A percentile compares a stretch with the other conserved stretches of the same genome.
Conservation (phyloP, 1,140 invertebrate species). For the Macrostomum lignano region DNA sequence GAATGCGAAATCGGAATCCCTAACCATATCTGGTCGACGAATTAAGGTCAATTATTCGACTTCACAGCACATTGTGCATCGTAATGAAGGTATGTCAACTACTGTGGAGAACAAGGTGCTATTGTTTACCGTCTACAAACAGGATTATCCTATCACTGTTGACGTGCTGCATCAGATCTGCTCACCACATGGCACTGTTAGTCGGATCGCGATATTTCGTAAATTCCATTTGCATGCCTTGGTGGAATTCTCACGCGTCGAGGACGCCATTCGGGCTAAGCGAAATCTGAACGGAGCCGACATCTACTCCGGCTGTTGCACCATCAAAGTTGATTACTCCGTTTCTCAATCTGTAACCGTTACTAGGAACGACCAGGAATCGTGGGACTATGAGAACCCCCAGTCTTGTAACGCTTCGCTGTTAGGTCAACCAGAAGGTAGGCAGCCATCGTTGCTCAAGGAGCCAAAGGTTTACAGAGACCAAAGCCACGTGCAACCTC, state of each 20-base stretch:
- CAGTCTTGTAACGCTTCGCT: not conserved
- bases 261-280: slow-evolving; percentile 68
- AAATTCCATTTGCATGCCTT: slow-evolving; percentile 64
- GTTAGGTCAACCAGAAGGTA: not conserved
- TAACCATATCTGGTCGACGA: no score
- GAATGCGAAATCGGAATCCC: no score
- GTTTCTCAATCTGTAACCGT: slow-evolving; percentile 40
- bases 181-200: slow-evolving; percentile 56
- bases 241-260: slow-evolving; percentile 88
- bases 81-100: slow-evolving; percentile 23
- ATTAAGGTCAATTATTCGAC: no score
- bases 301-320: slow-evolving; percentile 95
- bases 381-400: slow-evolving; percentile 66
- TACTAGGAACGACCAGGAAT: slow-evolving; percentile 81
- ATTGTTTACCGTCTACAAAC: slow-evolving; percentile 75
- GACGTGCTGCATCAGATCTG: slow-evolving; percentile 91
- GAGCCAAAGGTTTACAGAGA: not conserved
- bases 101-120: slow-evolving; percentile 65
- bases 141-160: slow-evolving; percentile 88
- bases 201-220: slow-evolving; percentile 87
- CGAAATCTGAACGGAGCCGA: slow-evolving; percentile 79
- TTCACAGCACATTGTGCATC: no score
- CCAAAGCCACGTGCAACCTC: not conserved
- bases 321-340: slow-evolving; percentile 88
- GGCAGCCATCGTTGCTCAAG: not conserved